Conservation (phyloP, 2,113 vertebrate species). For the Boleophthalmus pectinirostris region DNA sequence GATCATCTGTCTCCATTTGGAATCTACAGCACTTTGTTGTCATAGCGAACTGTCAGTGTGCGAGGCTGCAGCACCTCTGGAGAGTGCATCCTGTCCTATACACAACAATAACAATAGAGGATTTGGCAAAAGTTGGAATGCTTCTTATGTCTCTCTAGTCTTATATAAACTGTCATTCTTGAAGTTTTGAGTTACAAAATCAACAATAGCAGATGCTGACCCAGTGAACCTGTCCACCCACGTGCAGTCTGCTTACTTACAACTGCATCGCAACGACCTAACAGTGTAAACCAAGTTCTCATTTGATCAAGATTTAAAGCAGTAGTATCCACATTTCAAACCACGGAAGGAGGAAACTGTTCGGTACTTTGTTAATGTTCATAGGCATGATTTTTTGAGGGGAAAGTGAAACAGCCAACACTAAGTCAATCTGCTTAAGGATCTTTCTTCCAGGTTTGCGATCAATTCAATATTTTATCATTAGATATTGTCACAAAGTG, state of each 20-base stretch:
- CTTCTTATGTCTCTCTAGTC: neutral
- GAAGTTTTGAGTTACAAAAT: neutral
- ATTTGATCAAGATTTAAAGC: neutral
- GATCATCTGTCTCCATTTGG: constrained; percentile 59
- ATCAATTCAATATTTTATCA: neutral
- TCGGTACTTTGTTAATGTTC: too few relatives aligned
- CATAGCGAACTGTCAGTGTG: constrained; percentile 62
- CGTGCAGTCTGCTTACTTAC: neutral
- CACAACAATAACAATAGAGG: neutral
- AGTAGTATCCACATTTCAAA: neutral
- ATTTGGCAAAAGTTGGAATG: neutral
- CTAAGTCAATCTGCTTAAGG: neutral
- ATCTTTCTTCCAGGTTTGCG: neutral
- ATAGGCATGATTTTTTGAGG: too few relatives aligned
- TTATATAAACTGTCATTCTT: neutral
- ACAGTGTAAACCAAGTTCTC: neutral
- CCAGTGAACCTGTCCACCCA: neutral
- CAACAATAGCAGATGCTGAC: neutral
- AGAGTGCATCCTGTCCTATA: constrained; percentile 76
- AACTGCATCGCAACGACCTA: neutral
- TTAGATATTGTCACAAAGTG: too few relatives aligned
- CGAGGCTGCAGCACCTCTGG: constrained; percentile 71
- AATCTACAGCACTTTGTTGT: constrained; percentile 74
- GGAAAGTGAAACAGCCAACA: too few relatives aligned
- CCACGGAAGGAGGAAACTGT: too few relatives aligned